Base-by-base conservation (phyloP, 2,888 invertebrate species). In the Drosophila pegasa region DNA sequence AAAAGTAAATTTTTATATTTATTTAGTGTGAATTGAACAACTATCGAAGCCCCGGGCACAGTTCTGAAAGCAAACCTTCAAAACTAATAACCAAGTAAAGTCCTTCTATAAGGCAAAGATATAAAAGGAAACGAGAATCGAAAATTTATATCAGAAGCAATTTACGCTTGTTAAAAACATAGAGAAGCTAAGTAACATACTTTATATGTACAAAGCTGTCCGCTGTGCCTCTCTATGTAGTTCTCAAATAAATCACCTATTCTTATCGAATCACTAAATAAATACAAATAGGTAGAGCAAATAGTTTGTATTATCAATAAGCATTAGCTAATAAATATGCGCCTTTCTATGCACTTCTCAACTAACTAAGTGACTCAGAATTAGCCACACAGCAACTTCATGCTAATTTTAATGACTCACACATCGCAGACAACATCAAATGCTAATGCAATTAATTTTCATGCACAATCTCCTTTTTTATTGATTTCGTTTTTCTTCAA, bases 341-440 rank as follows among this genome's bases (percentile, higher is more conserved):
- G 16, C 52, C 38, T 1, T 38, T 38, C 52, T 29, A 38, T 38
- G 52, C 52, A 9, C 12, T 52, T 52, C 52, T 38, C 52, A 52
- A 9, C 0, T 27, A 51, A 4, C 3, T 12, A 1, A 18, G n/a
- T 22, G 3, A 35, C 3, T 33, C 25, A 25, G 12, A 33, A 33
- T 14, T n/a, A 16, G 6, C 8, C 16, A 16, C 7, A 2, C 10
- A 18, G 20, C 20, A 20, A 9, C 20, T 31, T 29, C 1, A 29
- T 2, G 31, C 8, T 12, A 14, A 12, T n/a, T 9, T 5, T 20
- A 3, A n/a, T 55, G 54, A 55, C 12, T 55, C 55, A 55, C 5
- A 3, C n/a, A n/a, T n/a, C 1, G 14, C 12, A 43, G 10, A 16
- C 14, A 22, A 22, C 3, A 12, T 20, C 27, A 56, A 40, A 55